Evolutionary conservation across 2,113 vertebrate genomes (phyloP).

Genomic region (Coturnix japonica): DNA sequence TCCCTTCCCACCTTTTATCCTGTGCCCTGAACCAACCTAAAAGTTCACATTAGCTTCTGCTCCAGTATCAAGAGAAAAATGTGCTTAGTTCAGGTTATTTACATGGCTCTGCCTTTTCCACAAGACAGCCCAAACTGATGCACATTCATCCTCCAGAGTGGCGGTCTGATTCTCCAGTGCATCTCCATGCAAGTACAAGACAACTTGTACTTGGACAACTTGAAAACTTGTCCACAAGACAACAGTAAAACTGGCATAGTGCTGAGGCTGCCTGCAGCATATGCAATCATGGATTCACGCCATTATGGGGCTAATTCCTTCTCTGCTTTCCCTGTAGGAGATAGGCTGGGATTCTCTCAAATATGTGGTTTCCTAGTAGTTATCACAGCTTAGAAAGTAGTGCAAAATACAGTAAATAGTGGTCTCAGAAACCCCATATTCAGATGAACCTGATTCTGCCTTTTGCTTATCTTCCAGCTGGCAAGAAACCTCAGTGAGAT

Average conservation of each 20-base stretch:
- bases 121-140: background rate
- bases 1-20: background rate
- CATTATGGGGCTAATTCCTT: background rate
- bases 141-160: background rate
- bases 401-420: background rate
- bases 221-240: too few relatives aligned
- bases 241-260: background rate
- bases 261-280: background rate
- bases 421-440: background rate
- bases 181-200: background rate
- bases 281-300: background rate
- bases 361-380: background rate
- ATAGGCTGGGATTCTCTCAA: background rate
- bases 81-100: background rate
- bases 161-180: background rate
- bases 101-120: background rate
- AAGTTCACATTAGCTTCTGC: background rate
- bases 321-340: background rate
- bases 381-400: background rate
- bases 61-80: background rate
- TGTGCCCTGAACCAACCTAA: background rate
- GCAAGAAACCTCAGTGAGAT: background rate
- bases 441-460: background rate
- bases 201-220: too few relatives aligned
- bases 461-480: background rate